These are phyloP conservation scores for Pelodytes ibericus DNA, from an alignment of 2,797 vertebrate species.

Conservation along the genomic window DNA sequence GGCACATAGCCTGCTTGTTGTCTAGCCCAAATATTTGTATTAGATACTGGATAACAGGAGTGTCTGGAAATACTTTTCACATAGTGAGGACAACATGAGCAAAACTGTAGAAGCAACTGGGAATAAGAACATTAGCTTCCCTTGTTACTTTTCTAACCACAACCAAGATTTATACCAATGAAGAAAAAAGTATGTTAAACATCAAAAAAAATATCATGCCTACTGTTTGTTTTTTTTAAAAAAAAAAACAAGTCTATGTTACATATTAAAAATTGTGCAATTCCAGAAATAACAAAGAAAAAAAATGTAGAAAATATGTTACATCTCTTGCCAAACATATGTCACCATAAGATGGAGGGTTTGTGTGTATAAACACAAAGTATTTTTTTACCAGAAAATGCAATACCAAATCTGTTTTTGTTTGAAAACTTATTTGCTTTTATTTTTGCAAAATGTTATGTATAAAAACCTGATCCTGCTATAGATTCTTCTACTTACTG, in stretches of 20 bases:
- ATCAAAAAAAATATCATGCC: background rate
- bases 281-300: background rate
- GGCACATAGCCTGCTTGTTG: no score
- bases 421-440: no score
- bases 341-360: no score
- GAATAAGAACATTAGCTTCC: background rate
- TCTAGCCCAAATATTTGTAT: constrained; percentile 2
- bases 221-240: no score
- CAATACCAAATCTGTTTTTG: no score
- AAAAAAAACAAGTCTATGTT: background rate
- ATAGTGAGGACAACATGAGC: background rate
- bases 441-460: no score
- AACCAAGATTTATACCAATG: background rate
- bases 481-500: no score
- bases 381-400: no score
- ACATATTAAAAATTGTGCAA: background rate
- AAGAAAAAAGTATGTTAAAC: background rate
- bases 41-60: background rate
- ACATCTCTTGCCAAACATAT: background rate
- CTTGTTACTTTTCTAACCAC: background rate
- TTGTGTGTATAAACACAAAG: no score
- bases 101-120: background rate
- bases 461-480: no score
- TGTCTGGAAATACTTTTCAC: background rate
- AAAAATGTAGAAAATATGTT: constrained; percentile 1